Evolutionary conservation across 2,888 invertebrate genomes (phyloP).

Genomic region (Lasioglossum lativentre): DNA sequence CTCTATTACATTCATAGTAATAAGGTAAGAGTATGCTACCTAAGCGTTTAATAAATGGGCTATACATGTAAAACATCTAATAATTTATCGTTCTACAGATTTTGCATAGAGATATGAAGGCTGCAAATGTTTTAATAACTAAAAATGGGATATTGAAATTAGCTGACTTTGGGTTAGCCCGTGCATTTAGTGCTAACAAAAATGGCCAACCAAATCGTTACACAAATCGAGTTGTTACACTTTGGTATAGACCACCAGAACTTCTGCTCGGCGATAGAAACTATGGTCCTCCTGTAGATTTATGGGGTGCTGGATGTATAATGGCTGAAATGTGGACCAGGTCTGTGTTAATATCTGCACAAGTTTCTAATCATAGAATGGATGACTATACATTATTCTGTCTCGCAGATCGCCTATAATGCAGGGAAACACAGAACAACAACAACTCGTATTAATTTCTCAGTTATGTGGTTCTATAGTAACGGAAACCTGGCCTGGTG

Average conservation of each 20-base stretch:
- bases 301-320: conserved; percentile 99
- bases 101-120: conserved; percentile 98
- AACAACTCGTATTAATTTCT: conserved; percentile 97
- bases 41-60: not conserved
- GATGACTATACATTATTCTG: not conserved
- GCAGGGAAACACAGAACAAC: conserved; percentile 98
- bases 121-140: conserved; percentile 98
- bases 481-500: conserved; percentile 97
- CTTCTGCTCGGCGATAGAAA: conserved; percentile 93
- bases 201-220: conserved; percentile 94
- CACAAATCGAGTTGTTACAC: conserved; percentile 98
- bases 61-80: not conserved
- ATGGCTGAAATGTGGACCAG: conserved; percentile 99
- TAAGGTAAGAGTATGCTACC: conserved; percentile 86
- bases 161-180: conserved; percentile 98
- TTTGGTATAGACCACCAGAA: conserved; percentile 95
- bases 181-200: conserved; percentile 96
- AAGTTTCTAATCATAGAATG: not conserved
- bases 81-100: conserved; percentile 85
- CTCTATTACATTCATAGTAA: conserved; percentile 98
- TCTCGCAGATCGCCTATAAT: conserved; percentile 91
- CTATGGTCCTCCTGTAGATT: conserved; percentile 98
- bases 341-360: conserved; percentile 68
- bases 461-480: conserved; percentile 98
- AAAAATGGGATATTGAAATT: conserved; percentile 97